Base-by-base conservation (phyloP, 2,888 invertebrate species). In the Herminia tarsipennalis region DNA sequence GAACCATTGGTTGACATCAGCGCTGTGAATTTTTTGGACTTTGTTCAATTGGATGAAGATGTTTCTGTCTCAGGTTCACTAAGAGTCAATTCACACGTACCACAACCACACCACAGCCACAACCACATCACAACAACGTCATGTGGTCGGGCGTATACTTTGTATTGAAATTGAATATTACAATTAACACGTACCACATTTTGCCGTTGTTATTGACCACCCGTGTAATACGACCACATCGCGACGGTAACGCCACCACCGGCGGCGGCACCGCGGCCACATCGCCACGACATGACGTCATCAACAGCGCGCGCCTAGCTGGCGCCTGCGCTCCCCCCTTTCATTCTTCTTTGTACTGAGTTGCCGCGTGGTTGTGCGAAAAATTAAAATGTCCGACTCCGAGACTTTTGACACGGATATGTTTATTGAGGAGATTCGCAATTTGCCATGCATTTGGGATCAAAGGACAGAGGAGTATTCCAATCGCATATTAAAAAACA, bases 1-100 rank as follows among this genome's bases (percentile, higher is more conserved):
- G 48, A 54, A 59, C 53, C 47, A 54, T 34, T 49, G n/a, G n/a
- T n/a, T n/a, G 43, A 58, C 46, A 55, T 58, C 54, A 58, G 54
- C 44, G 36, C 36, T 52, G 59, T 56, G 59, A 59, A 43, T 53
- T 59, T 58, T 56, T 53, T 51, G 51, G 52, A 56, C 53, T 59
- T n/a, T n/a, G n/a, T n/a, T 53, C 53, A 43, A 59, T 50, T 55
- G 49, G 54, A 55, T 55, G 51, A 55, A 46, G 44, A 59, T 56
- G 53, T 57, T 60, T 21, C 34, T n/a, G n/a, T n/a, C n/a, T n/a
- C n/a, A n/a, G n/a, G n/a, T n/a, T n/a, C n/a, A n/a, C n/a, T n/a
- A n/a, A n/a, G n/a, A n/a, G n/a, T n/a, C n/a, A n/a, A n/a, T n/a
- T n/a, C n/a, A n/a, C n/a, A n/a, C n/a, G n/a, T n/a, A n/a, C n/a